Evolutionary conservation across 2,797 vertebrate genomes (phyloP).

Genomic region (Betta splendens): DNA sequence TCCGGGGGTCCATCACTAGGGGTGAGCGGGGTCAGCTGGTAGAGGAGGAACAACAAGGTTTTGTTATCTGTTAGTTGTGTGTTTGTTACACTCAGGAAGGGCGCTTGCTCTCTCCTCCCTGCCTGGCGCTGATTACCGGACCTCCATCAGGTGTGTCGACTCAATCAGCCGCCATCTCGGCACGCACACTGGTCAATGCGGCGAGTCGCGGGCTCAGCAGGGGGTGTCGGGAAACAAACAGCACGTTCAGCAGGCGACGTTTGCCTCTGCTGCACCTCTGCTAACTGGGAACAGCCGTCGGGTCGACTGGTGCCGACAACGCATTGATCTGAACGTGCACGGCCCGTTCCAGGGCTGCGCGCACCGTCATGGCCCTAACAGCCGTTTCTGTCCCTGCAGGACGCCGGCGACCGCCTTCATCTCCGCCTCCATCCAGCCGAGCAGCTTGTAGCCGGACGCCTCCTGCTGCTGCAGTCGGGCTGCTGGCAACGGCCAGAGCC

Average conservation of each 20-base stretch:
- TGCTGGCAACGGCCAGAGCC: conserved; percentile 12
- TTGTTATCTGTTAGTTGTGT: not conserved
- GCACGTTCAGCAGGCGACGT: too few species aligned
- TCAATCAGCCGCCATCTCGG: too few species aligned
- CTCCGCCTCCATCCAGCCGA: not conserved
- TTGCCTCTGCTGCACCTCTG: too few species aligned
- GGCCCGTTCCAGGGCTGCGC: not conserved
- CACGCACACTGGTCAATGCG: too few species aligned
- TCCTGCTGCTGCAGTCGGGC: conserved; percentile 10
- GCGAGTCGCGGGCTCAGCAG: too few species aligned
- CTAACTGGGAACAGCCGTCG: too few species aligned
- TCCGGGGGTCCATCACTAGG: not conserved
- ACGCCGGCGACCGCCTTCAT: conserved; percentile 15
- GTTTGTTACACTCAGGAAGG: too few species aligned
- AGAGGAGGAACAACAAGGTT: not conserved
- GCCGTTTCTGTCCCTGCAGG: not conserved
- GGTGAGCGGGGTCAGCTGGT: not conserved
- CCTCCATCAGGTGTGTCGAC: too few species aligned
- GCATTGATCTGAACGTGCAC: not conserved
- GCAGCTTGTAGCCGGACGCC: conserved; percentile 2
- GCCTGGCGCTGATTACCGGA: too few species aligned
- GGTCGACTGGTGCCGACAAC: not conserved
- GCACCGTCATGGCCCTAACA: not conserved
- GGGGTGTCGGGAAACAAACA: too few species aligned
- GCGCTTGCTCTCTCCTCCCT: too few species aligned